These are phyloP conservation scores for Melangyna quadrimaculata DNA, from an alignment of 2,888 invertebrate genomes.

Conservation along the genomic window DNA sequence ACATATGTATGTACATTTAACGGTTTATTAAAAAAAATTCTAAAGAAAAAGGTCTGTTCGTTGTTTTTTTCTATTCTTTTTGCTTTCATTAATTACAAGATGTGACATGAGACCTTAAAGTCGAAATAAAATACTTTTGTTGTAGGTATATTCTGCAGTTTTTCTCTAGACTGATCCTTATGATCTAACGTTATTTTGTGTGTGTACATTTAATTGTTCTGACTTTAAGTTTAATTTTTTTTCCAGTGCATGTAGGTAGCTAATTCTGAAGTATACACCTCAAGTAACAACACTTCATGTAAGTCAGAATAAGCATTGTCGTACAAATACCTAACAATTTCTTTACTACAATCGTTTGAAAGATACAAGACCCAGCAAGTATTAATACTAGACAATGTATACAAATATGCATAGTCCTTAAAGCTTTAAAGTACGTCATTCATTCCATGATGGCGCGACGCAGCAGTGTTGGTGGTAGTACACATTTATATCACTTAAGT, in stretches of 20 bases:
- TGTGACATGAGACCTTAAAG: too few relatives aligned
- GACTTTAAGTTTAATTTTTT: neutral
- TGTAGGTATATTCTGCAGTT: neutral
- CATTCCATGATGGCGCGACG: neutral
- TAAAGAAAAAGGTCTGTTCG: too few relatives aligned
- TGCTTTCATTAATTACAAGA: too few relatives aligned
- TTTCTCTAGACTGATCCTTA: neutral
- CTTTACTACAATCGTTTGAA: neutral
- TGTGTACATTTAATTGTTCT: neutral
- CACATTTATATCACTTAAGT: slow-evolving; percentile 27
- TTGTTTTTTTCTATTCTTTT: too few relatives aligned
- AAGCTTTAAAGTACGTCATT: neutral
- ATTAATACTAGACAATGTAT: neutral
- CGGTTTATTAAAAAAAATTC: too few relatives aligned
- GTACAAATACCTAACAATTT: neutral
- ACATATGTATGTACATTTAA: too few relatives aligned
- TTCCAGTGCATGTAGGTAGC: neutral
- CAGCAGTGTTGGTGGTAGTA: neutral
- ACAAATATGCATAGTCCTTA: slow-evolving; percentile 2
- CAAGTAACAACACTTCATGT: neutral
- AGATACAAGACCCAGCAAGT: neutral
- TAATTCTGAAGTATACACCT: neutral
- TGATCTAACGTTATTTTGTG: neutral
- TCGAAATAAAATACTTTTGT: too few relatives aligned
- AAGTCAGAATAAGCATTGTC: slow-evolving; percentile 17